These are phyloP conservation scores for Mobula hypostoma DNA, from an alignment of 2,113 vertebrate genomes.

Conservation along the genomic window DNA sequence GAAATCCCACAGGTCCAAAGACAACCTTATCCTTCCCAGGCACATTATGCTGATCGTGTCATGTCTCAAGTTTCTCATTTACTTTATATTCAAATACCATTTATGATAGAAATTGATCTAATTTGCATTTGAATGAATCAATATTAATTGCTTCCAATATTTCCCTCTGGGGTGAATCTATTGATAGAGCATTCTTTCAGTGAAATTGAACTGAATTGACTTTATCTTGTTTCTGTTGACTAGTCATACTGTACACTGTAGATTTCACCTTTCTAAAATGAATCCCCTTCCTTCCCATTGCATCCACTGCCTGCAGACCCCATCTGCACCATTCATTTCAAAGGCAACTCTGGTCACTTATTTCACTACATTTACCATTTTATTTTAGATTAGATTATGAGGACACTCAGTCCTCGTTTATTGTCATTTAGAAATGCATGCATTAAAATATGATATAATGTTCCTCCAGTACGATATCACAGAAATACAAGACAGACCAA, in stretches of 20 bases:
- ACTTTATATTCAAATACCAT: background rate
- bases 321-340: background rate
- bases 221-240: background rate
- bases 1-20: background rate
- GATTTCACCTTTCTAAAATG: background rate
- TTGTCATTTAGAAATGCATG: too few species aligned
- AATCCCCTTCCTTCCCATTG: background rate
- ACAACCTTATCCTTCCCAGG: background rate
- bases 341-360: background rate
- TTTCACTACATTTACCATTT: background rate
- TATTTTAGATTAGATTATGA: too few species aligned
- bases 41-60: background rate
- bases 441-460: too few species aligned
- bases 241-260: background rate
- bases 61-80: background rate
- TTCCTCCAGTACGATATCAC: too few species aligned
- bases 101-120: background rate
- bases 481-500: too few species aligned
- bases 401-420: too few species aligned
- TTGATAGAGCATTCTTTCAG: background rate
- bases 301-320: background rate
- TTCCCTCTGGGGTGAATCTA: background rate
- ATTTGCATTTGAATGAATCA: background rate
- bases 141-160: background rate
- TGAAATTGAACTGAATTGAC: background rate